Percentiles rank a stretch among this genome's conserved stretches.
These are phyloP conservation scores for Halesus radiatus DNA, from an alignment of 1,140 invertebrate species.

Conservation along the genomic window DNA sequence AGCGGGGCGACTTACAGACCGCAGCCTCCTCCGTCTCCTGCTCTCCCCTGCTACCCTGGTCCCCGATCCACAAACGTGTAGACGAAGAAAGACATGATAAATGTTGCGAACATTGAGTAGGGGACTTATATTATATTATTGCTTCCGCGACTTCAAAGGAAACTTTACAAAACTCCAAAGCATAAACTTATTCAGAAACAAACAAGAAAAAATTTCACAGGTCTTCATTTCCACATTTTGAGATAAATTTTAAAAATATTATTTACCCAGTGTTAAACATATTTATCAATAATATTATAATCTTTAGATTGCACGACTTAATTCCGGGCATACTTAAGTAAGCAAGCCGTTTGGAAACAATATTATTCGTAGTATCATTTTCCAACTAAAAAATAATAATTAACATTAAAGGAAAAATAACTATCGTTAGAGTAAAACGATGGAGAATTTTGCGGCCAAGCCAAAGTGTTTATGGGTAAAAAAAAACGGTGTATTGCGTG, in stretches of 20 bases:
- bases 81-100: slow-evolving; percentile 5
- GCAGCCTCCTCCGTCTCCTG: not conserved
- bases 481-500: no score
- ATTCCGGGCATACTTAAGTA: no score
- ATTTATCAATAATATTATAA: no score
- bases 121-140: slow-evolving; percentile 26
- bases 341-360: no score
- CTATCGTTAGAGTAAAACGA: not conserved
- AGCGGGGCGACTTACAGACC: slow-evolving; percentile 14
- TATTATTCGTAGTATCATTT: no score
- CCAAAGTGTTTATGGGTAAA: not conserved
- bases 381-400: no score
- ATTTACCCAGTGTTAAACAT: no score
- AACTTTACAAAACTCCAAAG: slow-evolving; percentile 13
- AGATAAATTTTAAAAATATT: no score
- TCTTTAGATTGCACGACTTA: no score
- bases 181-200: not conserved
- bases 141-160: slow-evolving; percentile 14
- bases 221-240: no score
- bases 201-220: no score
- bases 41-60: not conserved
- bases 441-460: not conserved
- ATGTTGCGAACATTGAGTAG: slow-evolving; percentile 11
- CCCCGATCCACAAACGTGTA: slow-evolving; percentile 4
- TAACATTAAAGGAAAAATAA: not conserved